A percentile compares a stretch with the other conserved stretches of the same genome.
phyloP scores from a whole-genome alignment of 2,888 invertebrate species.

The Drosophila ezoana region DNA sequence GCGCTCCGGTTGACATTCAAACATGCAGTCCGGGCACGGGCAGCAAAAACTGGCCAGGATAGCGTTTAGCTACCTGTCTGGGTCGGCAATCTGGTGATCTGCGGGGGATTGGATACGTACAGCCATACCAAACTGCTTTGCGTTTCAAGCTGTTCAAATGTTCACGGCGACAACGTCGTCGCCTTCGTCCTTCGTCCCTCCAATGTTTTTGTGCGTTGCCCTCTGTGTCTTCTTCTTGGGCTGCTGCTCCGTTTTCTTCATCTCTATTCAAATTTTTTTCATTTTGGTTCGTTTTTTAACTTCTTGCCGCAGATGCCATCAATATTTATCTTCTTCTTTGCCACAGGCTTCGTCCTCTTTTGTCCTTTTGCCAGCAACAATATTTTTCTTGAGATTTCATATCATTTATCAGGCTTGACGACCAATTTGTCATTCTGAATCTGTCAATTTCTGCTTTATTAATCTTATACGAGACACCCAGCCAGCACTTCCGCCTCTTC shows the following conservation, averaged over 20 bases:
- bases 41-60: slow-evolving; percentile 28
- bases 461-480: slow-evolving; percentile 70
- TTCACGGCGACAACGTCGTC: slow-evolving; percentile 41
- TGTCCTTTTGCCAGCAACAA: slow-evolving; percentile 58
- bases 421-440: slow-evolving; percentile 83
- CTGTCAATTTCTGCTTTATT: slow-evolving; percentile 83
- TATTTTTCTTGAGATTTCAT: slow-evolving; percentile 75
- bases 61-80: slow-evolving; percentile 60
- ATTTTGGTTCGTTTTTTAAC: slow-evolving; percentile 63
- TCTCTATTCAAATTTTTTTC: slow-evolving; percentile 53
- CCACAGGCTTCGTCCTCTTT: slow-evolving; percentile 33
- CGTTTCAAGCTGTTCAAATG: slow-evolving; percentile 67
- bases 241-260: slow-evolving; percentile 35
- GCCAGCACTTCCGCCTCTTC: not conserved
- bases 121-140: slow-evolving; percentile 69
- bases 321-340: slow-evolving; percentile 72
- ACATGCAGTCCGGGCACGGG: slow-evolving; percentile 35
- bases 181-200: slow-evolving; percentile 13
- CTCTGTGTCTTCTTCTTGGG: slow-evolving; percentile 13
- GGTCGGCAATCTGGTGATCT: slow-evolving; percentile 31
- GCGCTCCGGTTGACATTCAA: slow-evolving; percentile 49
- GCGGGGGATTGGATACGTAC: slow-evolving; percentile 6
- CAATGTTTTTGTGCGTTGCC: slow-evolving; percentile 35
- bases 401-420: slow-evolving; percentile 83
- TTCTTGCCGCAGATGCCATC: slow-evolving; percentile 73